Conservation (phyloP, 2,888 invertebrate species). For the Agrilus mali region DNA sequence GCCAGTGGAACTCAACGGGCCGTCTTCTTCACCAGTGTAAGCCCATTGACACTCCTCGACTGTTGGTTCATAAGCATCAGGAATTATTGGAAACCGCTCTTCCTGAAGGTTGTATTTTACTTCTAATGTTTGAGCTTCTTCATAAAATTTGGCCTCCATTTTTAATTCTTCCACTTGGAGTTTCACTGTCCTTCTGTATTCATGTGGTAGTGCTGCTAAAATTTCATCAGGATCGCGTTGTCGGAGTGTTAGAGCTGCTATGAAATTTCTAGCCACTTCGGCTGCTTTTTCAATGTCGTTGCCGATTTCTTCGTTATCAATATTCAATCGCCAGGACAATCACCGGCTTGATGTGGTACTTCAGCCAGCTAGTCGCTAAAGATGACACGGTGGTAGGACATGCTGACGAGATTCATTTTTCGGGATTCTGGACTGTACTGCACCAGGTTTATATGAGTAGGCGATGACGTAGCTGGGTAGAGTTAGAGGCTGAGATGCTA, state of each 20-base stretch:
- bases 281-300: slow-evolving; percentile 31
- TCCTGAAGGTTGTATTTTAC: slow-evolving; percentile 79
- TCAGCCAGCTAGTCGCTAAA: too few relatives aligned
- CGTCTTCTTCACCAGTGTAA: slow-evolving; percentile 60
- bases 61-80: slow-evolving; percentile 73
- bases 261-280: slow-evolving; percentile 22
- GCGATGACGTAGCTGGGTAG: too few relatives aligned
- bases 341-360: slow-evolving; percentile 50
- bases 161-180: slow-evolving; percentile 74
- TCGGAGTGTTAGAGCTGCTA: slow-evolving; percentile 25
- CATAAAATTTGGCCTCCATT: slow-evolving; percentile 78
- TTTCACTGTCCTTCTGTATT: slow-evolving; percentile 69
- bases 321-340: slow-evolving; percentile 51
- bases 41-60: slow-evolving; percentile 84
- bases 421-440: too few relatives aligned
- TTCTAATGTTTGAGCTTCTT: slow-evolving; percentile 86
- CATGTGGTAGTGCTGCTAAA: slow-evolving; percentile 52
- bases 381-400: too few relatives aligned
- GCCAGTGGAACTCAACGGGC: slow-evolving; percentile 84
- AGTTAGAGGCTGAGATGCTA: too few relatives aligned
- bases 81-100: slow-evolving; percentile 52
- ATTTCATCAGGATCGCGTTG: slow-evolving; percentile 43
- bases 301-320: slow-evolving; percentile 40
- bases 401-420: too few relatives aligned
- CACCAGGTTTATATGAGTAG: too few relatives aligned